Evolutionary conservation across 2,888 invertebrate genomes (phyloP).

Genomic region (Eupithecia dodoneata): DNA sequence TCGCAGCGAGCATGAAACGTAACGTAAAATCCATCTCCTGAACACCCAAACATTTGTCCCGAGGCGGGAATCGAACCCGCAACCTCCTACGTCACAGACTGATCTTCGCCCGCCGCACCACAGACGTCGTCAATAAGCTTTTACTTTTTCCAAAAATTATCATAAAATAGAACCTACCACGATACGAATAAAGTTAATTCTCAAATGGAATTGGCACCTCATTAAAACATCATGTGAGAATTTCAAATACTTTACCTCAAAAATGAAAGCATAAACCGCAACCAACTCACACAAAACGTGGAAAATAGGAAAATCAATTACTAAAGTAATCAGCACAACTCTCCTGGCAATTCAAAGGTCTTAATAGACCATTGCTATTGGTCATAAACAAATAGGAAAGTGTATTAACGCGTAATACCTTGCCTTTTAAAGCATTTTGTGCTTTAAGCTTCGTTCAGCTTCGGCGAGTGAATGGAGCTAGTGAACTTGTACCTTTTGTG

Average conservation of each 20-base stretch:
- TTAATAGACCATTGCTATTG: constrained; percentile 58
- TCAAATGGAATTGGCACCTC: background rate
- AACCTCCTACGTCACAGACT: too few species aligned
- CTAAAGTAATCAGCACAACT: constrained; percentile 41
- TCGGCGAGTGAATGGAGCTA: background rate
- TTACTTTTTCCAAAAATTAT: too few species aligned
- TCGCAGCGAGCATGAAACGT: too few species aligned
- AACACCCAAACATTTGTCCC: too few species aligned
- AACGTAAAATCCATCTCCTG: too few species aligned
- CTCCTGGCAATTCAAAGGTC: constrained; percentile 52
- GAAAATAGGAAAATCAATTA: constrained; percentile 44
- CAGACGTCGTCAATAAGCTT: too few species aligned
- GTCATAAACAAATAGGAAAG: constrained; percentile 61
- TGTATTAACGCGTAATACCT: constrained; percentile 54
- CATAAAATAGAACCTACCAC: too few species aligned
- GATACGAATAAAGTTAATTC: background rate
- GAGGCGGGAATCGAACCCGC: too few species aligned
- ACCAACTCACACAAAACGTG: constrained; percentile 5
- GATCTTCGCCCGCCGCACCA: too few species aligned
- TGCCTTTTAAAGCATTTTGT: constrained; percentile 14
- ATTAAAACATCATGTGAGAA: background rate
- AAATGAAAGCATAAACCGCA: background rate
- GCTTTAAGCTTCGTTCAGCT: background rate
- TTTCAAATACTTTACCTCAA: background rate
- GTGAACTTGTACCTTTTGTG: constrained; percentile 5